phyloP scores from a whole-genome alignment of 1,140 invertebrate species.

The Caerostris extrusa region DNA sequence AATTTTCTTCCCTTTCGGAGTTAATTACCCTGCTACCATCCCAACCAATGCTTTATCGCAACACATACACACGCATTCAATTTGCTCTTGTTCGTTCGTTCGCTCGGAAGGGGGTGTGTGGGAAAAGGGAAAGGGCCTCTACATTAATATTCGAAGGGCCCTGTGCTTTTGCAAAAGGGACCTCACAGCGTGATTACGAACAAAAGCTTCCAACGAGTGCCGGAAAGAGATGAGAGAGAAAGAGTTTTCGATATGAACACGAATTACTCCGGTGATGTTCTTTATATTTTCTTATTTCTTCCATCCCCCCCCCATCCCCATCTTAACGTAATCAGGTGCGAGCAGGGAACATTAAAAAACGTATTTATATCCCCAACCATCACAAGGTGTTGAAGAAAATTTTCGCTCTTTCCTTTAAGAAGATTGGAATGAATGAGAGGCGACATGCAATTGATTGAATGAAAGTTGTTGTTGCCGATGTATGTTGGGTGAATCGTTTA shows the following conservation, averaged over 20 bases:
- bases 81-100: constrained; percentile 45
- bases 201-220: constrained; percentile 47
- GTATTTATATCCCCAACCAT: constrained; percentile 56
- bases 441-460: constrained; percentile 68
- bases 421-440: constrained; percentile 45
- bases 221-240: background rate
- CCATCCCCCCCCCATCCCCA: background rate
- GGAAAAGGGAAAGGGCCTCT: constrained; percentile 27
- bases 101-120: background rate
- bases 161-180: background rate
- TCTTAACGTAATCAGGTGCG: constrained; percentile 65
- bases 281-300: constrained; percentile 53
- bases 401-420: constrained; percentile 31
- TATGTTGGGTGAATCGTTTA: background rate
- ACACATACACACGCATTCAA: constrained; percentile 70
- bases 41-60: constrained; percentile 64
- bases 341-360: constrained; percentile 70
- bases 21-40: constrained; percentile 58
- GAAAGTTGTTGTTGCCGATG: constrained; percentile 63
- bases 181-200: constrained; percentile 55
- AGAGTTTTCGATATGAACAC: constrained; percentile 57
- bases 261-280: constrained; percentile 50
- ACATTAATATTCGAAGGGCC: constrained; percentile 57
- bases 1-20: constrained; percentile 49
- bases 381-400: constrained; percentile 52